Base-by-base conservation (phyloP, 2,113 vertebrate genomes). In the Alouatta palliata region DNA sequence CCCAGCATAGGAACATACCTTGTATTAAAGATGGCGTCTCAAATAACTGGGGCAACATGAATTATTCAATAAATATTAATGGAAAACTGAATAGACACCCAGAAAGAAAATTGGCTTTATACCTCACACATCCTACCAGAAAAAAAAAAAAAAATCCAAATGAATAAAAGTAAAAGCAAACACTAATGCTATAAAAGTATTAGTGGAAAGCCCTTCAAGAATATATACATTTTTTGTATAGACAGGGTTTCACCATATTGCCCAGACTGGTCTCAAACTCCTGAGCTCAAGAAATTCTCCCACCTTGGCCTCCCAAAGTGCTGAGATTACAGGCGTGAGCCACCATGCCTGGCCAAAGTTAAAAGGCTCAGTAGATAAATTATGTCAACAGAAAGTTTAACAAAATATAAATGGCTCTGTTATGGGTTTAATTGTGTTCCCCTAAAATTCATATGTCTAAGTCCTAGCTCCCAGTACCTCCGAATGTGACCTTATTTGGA, bases 101-200 rank as follows among this genome's bases (percentile, higher is more conserved):
- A 35, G 93, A 89, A 77, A 76, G 58, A 81, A 87, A 88, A 13
- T 32, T 87, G 66, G 7, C 25, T 81, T 75, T 23, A 43, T n/a
- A 81, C 30, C 25, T 90, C 86, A 75, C 20, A 68, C 17, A 32
- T 70, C 64, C 56, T 93, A 79, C 9, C 37, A 81, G 85, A 25
- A n/a, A 80, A 71, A 43, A n/a, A 80, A 71, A 43, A 43, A 96
- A 81, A 54, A 96, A 86, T 30, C 13, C 35, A 56, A 90, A 84
- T 54, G 13, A 95, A 40, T 54, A 84, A 52, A 91, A 37, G 56
- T 49, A 82, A 49, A 54, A 70, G 16, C 9, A 30, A 6, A 47
- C 16, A 40, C 70, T 76, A 43, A 56, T 47, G 37, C 25, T 85
- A 47, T 19, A n/a, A 84, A 79, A 71, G 35, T n/a, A 56, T 37